Base-by-base conservation (phyloP, 1,140 invertebrate species). In the Potamilus streckersoni region DNA sequence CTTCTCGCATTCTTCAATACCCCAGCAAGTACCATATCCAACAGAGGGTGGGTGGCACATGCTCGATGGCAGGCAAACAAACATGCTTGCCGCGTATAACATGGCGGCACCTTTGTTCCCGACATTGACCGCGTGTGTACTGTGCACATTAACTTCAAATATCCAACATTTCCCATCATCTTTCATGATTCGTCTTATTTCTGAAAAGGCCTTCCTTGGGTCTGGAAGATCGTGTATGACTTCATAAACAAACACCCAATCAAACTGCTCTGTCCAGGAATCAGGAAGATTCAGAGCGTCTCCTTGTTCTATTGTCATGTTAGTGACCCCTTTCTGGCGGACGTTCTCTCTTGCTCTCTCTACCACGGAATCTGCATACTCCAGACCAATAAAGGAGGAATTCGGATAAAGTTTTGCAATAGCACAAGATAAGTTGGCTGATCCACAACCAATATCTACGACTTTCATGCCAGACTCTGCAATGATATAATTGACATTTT, bases 171-270 rank as follows among this genome's bases (percentile, higher is more conserved):
- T 38, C 15, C 69, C 69, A 23, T 3, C 49, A 16, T 19, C 17
- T 55, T 70, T 70, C 38, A 70, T 23, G n/a, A n/a, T n/a, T 20
- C 69, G 69, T n/a, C 58, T 57, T 15, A 70, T 70, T 58, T 19
- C 69, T n/a, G n/a, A n/a, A 38, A 70, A 19, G 20, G 58, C 69
- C 20, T 58, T 55, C 17, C n/a, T 55, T 14, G 69, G 69, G 31
- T 57, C 19, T 13, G 69, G 69, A 17, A 70, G 20, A 57, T 70
- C 69, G 31, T 70, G 69, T 27, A 70, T 70, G 69, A 58, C 57
- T 23, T 70, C 69, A 58, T 20, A 23, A 57, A 64, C 27, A 17
- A 72, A 64, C 19, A 70, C 55, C 55, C 19, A 70, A 70, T 70
- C 58, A 70, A 70, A 70, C 15, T 16, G 19, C 12, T 58, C 55